phyloP scores from a whole-genome alignment of 1,140 invertebrate genomes.

The Drosophila yakuba region DNA sequence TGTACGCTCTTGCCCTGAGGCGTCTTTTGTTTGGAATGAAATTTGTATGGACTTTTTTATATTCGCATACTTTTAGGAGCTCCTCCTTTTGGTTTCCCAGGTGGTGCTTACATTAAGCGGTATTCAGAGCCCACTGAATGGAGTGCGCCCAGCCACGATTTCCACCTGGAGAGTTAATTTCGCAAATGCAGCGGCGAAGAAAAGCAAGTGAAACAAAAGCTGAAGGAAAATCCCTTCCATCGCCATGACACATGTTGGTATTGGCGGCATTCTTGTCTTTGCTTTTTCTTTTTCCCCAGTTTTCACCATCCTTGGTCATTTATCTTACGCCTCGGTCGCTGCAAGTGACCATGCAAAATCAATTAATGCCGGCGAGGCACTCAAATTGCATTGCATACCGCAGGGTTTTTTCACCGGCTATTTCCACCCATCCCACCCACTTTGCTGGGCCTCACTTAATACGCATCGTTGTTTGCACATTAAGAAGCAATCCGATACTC shows the following conservation, averaged over 20 bases:
- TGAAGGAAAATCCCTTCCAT: background rate
- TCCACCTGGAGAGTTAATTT: slow-evolving; percentile 60
- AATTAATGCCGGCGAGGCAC: slow-evolving; percentile 55
- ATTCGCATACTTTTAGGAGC: slow-evolving; percentile 49
- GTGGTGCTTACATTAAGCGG: slow-evolving; percentile 57
- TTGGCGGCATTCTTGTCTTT: slow-evolving; percentile 1
- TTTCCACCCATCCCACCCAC: background rate
- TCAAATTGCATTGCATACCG: slow-evolving; percentile 45
- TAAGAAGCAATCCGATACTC: slow-evolving; percentile 54
- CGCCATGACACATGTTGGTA: slow-evolving; percentile 22
- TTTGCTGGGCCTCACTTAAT: slow-evolving; percentile 51
- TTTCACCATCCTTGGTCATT: slow-evolving; percentile 28
- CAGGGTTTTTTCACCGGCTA: slow-evolving; percentile 14
- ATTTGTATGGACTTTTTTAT: slow-evolving; percentile 56
- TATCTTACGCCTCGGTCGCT: slow-evolving; percentile 41
- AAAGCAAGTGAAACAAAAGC: slow-evolving; percentile 9
- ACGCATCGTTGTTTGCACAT: slow-evolving; percentile 54
- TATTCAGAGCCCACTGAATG: slow-evolving; percentile 46
- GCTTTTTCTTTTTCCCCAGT: background rate
- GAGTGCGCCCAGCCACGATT: slow-evolving; percentile 1
- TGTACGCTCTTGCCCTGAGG: slow-evolving; percentile 18
- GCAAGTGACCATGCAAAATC: slow-evolving; percentile 71
- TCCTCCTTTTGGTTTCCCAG: slow-evolving; percentile 4
- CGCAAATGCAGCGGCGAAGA: slow-evolving; percentile 48
- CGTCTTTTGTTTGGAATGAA: slow-evolving; percentile 59